Conservation (phyloP, 2,888 invertebrate genomes). For the Stictocephala bisonia region DNA sequence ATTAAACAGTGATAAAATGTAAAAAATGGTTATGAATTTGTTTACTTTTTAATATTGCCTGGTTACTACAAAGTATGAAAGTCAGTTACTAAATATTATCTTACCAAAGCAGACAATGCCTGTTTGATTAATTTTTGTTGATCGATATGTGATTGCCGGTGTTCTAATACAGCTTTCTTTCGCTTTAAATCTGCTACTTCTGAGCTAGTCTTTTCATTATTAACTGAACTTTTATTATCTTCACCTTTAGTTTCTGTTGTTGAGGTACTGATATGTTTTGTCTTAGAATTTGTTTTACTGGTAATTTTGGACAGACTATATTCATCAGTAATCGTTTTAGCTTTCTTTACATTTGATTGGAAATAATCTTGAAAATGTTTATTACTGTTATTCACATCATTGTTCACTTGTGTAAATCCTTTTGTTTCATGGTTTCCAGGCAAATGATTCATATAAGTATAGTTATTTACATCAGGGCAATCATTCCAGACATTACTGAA, state of each 20-base stretch:
- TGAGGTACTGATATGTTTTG: not conserved
- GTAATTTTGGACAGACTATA: not conserved
- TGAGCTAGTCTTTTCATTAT: slow-evolving; percentile 6
- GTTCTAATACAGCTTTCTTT: slow-evolving; percentile 28
- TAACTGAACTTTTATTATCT: not conserved
- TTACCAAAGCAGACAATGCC: slow-evolving; percentile 19
- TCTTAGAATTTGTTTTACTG: not conserved
- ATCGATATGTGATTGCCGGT: not conserved
- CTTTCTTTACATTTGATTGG: not conserved
- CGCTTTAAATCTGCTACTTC: slow-evolving; percentile 18
- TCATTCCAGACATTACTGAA: slow-evolving; percentile 33
- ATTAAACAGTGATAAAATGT: no score
- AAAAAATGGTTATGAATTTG: no score
- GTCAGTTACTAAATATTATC: no score
- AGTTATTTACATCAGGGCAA: slow-evolving; percentile 16
- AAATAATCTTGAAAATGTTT: slow-evolving; percentile 1
- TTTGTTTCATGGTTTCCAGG: not conserved
- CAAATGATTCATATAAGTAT: not conserved
- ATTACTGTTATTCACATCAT: not conserved
- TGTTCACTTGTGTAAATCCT: not conserved
- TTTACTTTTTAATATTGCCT: no score
- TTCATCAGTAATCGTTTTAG: not conserved
- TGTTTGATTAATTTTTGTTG: slow-evolving; percentile 9
- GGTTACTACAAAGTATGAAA: no score
- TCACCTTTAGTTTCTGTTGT: not conserved